A percentile compares a stretch with the other conserved stretches of the same genome.
Evolutionary conservation across 2,797 vertebrate genomes (phyloP).

Genomic region (Takifugu ocellatus): DNA sequence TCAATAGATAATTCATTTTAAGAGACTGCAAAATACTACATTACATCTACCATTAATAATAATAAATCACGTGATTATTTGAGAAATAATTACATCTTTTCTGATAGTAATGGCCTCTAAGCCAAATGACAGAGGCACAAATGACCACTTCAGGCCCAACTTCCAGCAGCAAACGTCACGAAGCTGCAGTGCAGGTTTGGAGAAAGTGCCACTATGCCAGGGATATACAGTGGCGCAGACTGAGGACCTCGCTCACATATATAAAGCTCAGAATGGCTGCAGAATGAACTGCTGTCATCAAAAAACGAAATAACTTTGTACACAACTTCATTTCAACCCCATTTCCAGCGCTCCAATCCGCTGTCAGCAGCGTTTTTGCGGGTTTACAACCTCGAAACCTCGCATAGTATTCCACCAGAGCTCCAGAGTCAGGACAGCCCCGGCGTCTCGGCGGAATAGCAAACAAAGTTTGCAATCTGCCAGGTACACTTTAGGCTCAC

Average conservation of each 20-base stretch:
- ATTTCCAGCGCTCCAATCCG: too few relatives aligned
- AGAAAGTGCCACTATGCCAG: slow-evolving; percentile 13
- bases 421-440: too few relatives aligned
- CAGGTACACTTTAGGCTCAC: too few relatives aligned
- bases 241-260: neutral
- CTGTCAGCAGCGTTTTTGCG: too few relatives aligned
- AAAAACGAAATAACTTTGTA: slow-evolving; percentile 5
- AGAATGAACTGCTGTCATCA: slow-evolving; percentile 29
- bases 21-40: too few relatives aligned
- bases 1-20: too few relatives aligned
- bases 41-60: neutral
- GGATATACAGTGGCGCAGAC: neutral
- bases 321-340: slow-evolving; percentile 1
- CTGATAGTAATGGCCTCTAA: slow-evolving; percentile 1
- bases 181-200: slow-evolving; percentile 28
- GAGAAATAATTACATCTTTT: neutral
- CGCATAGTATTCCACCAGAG: too few relatives aligned
- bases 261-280: slow-evolving; percentile 30
- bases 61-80: neutral
- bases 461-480: too few relatives aligned
- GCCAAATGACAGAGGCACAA: slow-evolving; percentile 8
- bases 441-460: too few relatives aligned
- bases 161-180: slow-evolving; percentile 14
- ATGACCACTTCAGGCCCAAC: slow-evolving; percentile 17
- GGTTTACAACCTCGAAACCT: too few relatives aligned